Evolutionary conservation across 2,888 invertebrate genomes (phyloP), one percentile per base, ranked within the genome.

Genomic region (Ormyrus rosae): DNA sequence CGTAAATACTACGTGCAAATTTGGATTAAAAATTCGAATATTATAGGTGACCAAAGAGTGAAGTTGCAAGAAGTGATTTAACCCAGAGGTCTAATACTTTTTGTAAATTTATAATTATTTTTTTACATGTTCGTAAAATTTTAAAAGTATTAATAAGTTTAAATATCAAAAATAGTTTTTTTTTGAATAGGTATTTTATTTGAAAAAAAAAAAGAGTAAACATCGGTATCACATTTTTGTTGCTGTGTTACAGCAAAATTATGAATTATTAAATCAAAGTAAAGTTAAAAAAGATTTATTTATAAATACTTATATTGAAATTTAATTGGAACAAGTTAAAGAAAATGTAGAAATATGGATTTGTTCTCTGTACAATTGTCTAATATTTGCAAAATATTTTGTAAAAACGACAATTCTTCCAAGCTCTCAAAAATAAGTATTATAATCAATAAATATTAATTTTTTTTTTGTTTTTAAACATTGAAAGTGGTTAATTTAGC

Each of bases 31-130:
- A 61, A 76, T 10, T 3, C 45, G 63, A 72, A 7, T 2, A 53
- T 19, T 46, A 51, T 56, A 45, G 2, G 45, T 72, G 53, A 19
- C 78, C 78, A 78, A 78, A 78, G 78, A 78, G 45, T 58, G 58
- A 5, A 55, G 48, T 6, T 63, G 10, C 11, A 19, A 73, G 46
- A 19, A 8, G 46, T 9, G n/a, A 55, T 8, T 19, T 19, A 19
- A 19, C 19, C 19, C 19, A 56, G 9, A 7, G 48, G 34, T 51
- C 63, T 5, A 60, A 50, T 74, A 8, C 58, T 50, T 19, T 13
- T 67, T 45, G 11, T 45, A 58, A 65, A 60, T 74, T 67, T 11
- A 60, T 19, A 51, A 48, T 55, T 9, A 67, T 67, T 60, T 45
- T 50, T 58, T 74, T 67, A 50, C 51, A 48, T 50, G 50, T 74